These are phyloP conservation scores for Scolanthus callimorphus DNA, from an alignment of 92 coral and sea anemone species.

Conservation along the genomic window DNA sequence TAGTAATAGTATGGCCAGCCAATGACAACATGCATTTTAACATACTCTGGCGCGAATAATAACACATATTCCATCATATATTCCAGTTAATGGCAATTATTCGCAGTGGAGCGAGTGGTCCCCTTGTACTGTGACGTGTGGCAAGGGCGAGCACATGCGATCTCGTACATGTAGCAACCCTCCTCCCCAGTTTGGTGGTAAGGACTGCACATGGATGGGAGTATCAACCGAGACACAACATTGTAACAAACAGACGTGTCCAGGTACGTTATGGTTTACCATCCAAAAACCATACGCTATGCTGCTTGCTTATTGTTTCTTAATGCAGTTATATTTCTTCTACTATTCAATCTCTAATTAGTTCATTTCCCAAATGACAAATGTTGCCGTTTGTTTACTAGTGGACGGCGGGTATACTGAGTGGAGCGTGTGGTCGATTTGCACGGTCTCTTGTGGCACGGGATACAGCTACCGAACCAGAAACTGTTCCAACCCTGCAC, in stretches of 20 bases:
- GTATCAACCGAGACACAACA: constrained; percentile 55
- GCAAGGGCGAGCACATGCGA: constrained; percentile 86
- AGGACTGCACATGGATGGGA: constrained; percentile 81
- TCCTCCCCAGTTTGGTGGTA: constrained; percentile 87
- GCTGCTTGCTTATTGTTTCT: too few relatives aligned
- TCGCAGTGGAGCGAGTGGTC: constrained; percentile 93
- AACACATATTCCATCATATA: too few relatives aligned
- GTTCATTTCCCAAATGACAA: too few relatives aligned
- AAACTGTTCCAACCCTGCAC: constrained; percentile 80
- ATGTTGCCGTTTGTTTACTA: constrained; percentile 6
- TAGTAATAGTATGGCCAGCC: too few relatives aligned
- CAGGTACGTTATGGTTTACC: constrained; percentile 41
- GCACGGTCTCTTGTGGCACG: constrained; percentile 80
- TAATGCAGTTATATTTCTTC: too few relatives aligned
- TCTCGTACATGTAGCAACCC: constrained; percentile 77
- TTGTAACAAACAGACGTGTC: constrained; percentile 79
- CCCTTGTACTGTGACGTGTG: constrained; percentile 84
- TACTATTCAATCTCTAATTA: too few relatives aligned
- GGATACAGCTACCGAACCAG: constrained; percentile 68
- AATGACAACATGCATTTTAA: too few relatives aligned
- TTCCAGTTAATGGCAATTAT: constrained; percentile 82
- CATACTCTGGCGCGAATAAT: too few relatives aligned
- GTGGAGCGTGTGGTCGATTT: constrained; percentile 81
- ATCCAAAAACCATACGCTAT: neutral
- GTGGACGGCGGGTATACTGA: constrained; percentile 82